phyloP scores from a whole-genome alignment of 2,797 vertebrate species.

The Gouania willdenowi region DNA sequence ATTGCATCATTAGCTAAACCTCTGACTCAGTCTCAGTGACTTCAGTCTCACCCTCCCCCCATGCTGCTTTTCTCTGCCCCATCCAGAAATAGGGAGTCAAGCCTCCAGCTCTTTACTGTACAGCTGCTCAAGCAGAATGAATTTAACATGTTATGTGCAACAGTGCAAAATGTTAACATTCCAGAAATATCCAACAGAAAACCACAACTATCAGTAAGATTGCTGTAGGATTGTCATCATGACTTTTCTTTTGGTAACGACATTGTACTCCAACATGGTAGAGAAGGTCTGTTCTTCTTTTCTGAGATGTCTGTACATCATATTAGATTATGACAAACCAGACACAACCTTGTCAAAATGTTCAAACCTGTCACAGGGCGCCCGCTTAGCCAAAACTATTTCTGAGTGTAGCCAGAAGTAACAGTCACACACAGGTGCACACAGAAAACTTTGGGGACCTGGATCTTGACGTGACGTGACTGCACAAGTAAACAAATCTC shows the following conservation, averaged over 20 bases:
- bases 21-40: slow-evolving; percentile 72
- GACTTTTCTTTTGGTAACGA: slow-evolving; percentile 1
- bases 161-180: slow-evolving; percentile 68
- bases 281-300: neutral
- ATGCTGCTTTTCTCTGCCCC: slow-evolving; percentile 42
- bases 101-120: slow-evolving; percentile 69
- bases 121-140: slow-evolving; percentile 74
- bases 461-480: slow-evolving; percentile 31
- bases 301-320: slow-evolving; percentile 9
- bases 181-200: slow-evolving; percentile 67
- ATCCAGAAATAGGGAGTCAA: slow-evolving; percentile 71
- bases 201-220: slow-evolving; percentile 44
- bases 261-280: slow-evolving; percentile 2
- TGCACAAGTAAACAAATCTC: slow-evolving; percentile 10
- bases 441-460: slow-evolving; percentile 3
- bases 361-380: slow-evolving; percentile 8
- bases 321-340: slow-evolving; percentile 17
- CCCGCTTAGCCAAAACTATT: slow-evolving; percentile 19
- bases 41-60: slow-evolving; percentile 47
- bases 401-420: slow-evolving; percentile 5
- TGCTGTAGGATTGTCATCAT: slow-evolving; percentile 16
- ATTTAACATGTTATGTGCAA: slow-evolving; percentile 72
- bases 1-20: slow-evolving; percentile 77
- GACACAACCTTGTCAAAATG: slow-evolving; percentile 9
- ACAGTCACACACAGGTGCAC: slow-evolving; percentile 11